Base-by-base conservation (phyloP, 1,140 invertebrate genomes). In the Brachionus rubens region DNA sequence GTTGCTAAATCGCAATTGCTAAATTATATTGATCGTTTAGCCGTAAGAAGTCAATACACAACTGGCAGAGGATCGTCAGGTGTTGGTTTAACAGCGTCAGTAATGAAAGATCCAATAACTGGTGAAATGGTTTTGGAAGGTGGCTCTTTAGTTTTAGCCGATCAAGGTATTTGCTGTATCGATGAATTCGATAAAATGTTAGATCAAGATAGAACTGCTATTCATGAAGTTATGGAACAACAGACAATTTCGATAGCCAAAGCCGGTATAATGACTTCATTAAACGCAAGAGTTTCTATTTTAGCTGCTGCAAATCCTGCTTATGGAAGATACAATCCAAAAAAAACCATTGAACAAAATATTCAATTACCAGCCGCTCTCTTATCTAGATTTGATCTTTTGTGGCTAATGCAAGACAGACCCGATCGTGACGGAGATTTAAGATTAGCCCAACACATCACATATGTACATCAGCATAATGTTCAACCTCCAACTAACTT, bases 101-200 rank as follows among this genome's bases (percentile, higher is more conserved):
- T 99, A 0, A 90, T 98, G 88, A 98, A 96, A 86, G 96, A 99
- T 86, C 92, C 93, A 0, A 83, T 98, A 16, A 99, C 96, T 0
- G 93, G 92, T 41, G 94, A 98, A 86, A 95, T 98, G 92, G 92
- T 91, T 78, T 82, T 99, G 3, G 96, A 99, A 85, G 96, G 96
- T 40, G 97, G 97, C 21, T 94, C 96, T 16, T 85, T 99, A 1
- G 96, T 99, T 9, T 82, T 99, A 52, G 96, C 96, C 14, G 97
- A 99, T 87, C 90, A 94, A 81, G 89, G 97, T 24, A 91, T 99
- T 40, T 99, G 96, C 83, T 99, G 96, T 82, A 99, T 99, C 84
- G 96, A 99, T 82, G 97, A 99, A 86, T 99, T 99, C 85, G 96
- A 99, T 85, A 99, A 99, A 86, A 97, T 98, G 94, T 90, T 92